Evolutionary conservation across 2,888 invertebrate species (phyloP), one percentile per base, ranked within the genome.

Genomic region (Cryptophagus acutangulus): DNA sequence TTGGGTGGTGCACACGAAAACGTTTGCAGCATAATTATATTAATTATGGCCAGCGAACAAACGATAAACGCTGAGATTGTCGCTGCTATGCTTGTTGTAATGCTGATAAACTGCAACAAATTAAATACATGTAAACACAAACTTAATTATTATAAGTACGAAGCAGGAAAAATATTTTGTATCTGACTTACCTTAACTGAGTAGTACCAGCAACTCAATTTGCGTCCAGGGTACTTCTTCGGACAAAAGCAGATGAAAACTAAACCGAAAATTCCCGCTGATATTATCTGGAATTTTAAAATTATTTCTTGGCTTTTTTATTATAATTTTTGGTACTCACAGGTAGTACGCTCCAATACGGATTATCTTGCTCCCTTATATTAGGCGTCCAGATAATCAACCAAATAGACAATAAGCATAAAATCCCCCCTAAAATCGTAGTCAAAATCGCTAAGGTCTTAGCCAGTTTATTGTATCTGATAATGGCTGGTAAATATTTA

Each of bases 311-410:
- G n/a, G n/a, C n/a, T n/a, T n/a, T 30, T 10, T n/a, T 9, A 30
- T 25, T 2, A 17, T 12, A 18, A n/a, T 26, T n/a, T n/a, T n/a
- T n/a, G n/a, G n/a, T 36, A 56, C 70, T 72, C 66, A 82, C 81
- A 48, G 78, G 75, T 55, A 78, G 65, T 25, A 77, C 81, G 55
- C 80, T 79, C 76, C 80, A 79, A 54, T 77, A 79, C 1, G 81
- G 81, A 67, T 79, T 79, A 53, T 81, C 77, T 46, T 72, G 66
- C 40, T 73, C 62, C 38, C 74, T 70, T 13, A 80, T 70, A 59
- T 75, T 74, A 3, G 80, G 80, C 10, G 79, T 72, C 72, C 78
- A 76, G 15, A 78, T 54, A 12, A 78, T 64, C 44, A 79, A 68
- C 76, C 78, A 80, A 33, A 76, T 62, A 1, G 79, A 73, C 36